A percentile compares a stretch with the other conserved stretches of the same genome.
phyloP scores from a whole-genome alignment of 1,140 invertebrate genomes.

The Nomia melanderi region DNA sequence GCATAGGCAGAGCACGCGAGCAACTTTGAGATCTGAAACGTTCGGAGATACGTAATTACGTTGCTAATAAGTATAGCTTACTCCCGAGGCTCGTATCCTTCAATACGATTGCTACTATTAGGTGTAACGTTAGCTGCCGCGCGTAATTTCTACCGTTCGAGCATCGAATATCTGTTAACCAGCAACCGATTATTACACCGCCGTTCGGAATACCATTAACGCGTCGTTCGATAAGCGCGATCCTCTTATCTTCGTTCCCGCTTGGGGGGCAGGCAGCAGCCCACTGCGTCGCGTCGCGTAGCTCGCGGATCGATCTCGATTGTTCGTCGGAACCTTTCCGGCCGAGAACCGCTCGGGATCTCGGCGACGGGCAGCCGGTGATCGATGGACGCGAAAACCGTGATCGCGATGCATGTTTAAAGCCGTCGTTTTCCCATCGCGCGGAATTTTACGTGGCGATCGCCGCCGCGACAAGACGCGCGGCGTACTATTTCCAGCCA shows the following conservation, averaged over 20 bases:
- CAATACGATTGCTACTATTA: slow-evolving; percentile 42
- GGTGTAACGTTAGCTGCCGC: slow-evolving; percentile 19
- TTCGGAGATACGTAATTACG: slow-evolving; percentile 2
- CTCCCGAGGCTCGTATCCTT: slow-evolving; percentile 24
- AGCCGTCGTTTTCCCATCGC: not conserved
- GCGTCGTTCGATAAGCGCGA: slow-evolving; percentile 4
- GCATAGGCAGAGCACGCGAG: not conserved
- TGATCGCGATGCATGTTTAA: slow-evolving; percentile 11
- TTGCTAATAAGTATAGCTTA: slow-evolving; percentile 17
- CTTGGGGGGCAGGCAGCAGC: too few species aligned
- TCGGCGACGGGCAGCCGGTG: not conserved
- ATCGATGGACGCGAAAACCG: not conserved
- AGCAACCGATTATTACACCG: slow-evolving; percentile 10
- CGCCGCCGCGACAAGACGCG: slow-evolving; percentile 24
- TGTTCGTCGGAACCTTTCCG: too few species aligned
- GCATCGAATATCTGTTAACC: slow-evolving; percentile 1
- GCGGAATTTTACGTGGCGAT: slow-evolving; percentile 32
- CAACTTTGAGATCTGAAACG: slow-evolving; percentile 32
- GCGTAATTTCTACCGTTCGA: slow-evolving; percentile 26
- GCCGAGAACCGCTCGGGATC: not conserved
- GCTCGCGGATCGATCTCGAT: too few species aligned
- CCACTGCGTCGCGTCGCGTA: too few species aligned
- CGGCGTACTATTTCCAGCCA: slow-evolving; percentile 69
- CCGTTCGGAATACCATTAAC: slow-evolving; percentile 30
- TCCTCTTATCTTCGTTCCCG: not conserved